Evolutionary conservation across 1,140 invertebrate species (phyloP).

Genomic region (Megathymus violae): DNA sequence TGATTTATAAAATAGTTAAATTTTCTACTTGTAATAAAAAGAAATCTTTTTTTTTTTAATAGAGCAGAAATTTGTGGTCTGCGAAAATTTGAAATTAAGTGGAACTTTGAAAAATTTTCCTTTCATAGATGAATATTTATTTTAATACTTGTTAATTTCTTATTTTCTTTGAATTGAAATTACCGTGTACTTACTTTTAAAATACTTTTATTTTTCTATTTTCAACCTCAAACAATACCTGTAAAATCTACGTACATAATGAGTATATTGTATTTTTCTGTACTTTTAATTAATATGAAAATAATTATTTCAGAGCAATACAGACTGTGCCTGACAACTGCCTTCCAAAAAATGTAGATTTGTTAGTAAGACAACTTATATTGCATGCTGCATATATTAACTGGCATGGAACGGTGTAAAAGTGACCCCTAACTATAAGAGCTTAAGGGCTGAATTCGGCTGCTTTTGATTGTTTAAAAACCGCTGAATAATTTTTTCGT

Average conservation of each 20-base stretch:
- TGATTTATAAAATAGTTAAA: too few relatives aligned
- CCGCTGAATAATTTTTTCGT: background rate
- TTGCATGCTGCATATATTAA: constrained; percentile 62
- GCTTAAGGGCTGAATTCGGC: constrained; percentile 1
- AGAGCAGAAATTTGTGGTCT: too few relatives aligned
- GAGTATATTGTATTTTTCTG: constrained; percentile 4
- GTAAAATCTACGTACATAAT: too few relatives aligned
- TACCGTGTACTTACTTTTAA: too few relatives aligned
- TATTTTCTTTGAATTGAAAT: too few relatives aligned
- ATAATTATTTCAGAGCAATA: constrained; percentile 76
- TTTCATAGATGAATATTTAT: too few relatives aligned
- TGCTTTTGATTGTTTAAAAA: constrained; percentile 7
- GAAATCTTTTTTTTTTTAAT: too few relatives aligned
- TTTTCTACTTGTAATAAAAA: too few relatives aligned
- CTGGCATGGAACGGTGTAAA: constrained; percentile 33
- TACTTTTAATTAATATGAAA: constrained; percentile 38
- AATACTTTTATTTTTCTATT: background rate
- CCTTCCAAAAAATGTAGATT: constrained; percentile 83
- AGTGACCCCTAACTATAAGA: constrained; percentile 23
- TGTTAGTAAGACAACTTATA: constrained; percentile 78
- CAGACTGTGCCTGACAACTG: constrained; percentile 80
- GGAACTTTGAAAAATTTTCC: too few relatives aligned
- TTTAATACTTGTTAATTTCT: too few relatives aligned
- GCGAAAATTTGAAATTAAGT: too few relatives aligned
- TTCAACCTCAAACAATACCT: too few relatives aligned